A percentile compares a stretch with the other conserved stretches of the same genome.
phyloP scores from a whole-genome alignment of 2,113 vertebrate genomes.

The Trinectes maculatus region DNA sequence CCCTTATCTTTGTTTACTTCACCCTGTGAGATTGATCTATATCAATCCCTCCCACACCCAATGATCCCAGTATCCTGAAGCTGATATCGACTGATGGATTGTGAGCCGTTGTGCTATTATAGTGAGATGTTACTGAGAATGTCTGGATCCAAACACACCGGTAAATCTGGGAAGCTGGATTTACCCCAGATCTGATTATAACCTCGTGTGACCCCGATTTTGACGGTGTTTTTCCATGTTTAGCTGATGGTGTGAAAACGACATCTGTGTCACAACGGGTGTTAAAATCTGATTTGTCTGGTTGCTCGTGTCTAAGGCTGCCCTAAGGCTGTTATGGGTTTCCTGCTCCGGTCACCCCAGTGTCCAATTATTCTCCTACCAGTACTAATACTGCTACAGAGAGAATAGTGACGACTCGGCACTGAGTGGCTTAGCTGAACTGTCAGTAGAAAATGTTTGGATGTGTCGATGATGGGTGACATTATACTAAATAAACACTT shows the following conservation, averaged over 20 bases:
- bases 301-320: slow-evolving; percentile 44
- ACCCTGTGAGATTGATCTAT: slow-evolving; percentile 51
- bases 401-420: slow-evolving; percentile 4
- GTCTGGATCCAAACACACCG: slow-evolving; percentile 25
- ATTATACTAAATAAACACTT: too few relatives aligned
- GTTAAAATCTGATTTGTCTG: slow-evolving; percentile 56
- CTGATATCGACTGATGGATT: slow-evolving; percentile 56
- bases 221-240: slow-evolving; percentile 39
- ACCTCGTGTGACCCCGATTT: slow-evolving; percentile 50
- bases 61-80: slow-evolving; percentile 30
- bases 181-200: slow-evolving; percentile 48
- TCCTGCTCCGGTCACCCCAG: slow-evolving; percentile 33
- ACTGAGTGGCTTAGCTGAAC: too few relatives aligned
- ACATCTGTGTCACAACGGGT: slow-evolving; percentile 31
- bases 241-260: slow-evolving; percentile 31
- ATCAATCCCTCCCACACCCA: slow-evolving; percentile 54
- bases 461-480: slow-evolving; percentile 12
- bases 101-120: slow-evolving; percentile 28
- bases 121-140: slow-evolving; percentile 19
- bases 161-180: slow-evolving; percentile 45
- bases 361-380: slow-evolving; percentile 53
- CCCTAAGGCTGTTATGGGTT: slow-evolving; percentile 38
- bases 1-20: slow-evolving; percentile 63
- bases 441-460: too few relatives aligned
- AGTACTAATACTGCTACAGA: slow-evolving; percentile 21